Percentiles rank a stretch among this genome's conserved stretches.
Conservation (phyloP, 2,888 invertebrate species). For the Rotaria sp. region DNA sequence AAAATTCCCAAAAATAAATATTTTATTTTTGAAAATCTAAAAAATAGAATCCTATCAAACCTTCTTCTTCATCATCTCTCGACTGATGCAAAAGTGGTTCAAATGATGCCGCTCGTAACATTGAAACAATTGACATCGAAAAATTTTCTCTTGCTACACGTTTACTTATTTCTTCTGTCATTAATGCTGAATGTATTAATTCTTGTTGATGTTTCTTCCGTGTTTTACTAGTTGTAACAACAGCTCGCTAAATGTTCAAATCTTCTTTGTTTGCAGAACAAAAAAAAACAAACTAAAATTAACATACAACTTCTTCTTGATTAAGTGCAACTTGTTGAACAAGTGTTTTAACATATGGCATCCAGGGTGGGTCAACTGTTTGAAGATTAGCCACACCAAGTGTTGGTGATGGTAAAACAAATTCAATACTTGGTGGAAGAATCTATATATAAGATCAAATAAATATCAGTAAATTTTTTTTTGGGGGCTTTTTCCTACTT, state of each 20-base stretch:
- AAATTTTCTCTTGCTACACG: conserved; percentile 88
- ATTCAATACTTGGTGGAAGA: conserved; percentile 96
- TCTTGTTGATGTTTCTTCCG: conserved; percentile 98
- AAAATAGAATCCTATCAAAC: conserved; percentile 43
- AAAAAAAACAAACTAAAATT: background rate
- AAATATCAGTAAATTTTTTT: background rate
- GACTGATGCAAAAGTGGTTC: conserved; percentile 80
- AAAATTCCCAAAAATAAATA: background rate
- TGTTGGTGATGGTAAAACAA: conserved; percentile 94
- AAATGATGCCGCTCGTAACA: conserved; percentile 72
- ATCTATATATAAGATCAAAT: conserved; percentile 55
- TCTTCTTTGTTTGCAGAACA: no score
- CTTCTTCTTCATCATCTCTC: conserved; percentile 54
- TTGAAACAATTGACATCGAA: conserved; percentile 77
- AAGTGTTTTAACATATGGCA: conserved; percentile 91
- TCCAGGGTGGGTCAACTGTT: conserved; percentile 97
- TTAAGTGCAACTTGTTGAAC: conserved; percentile 97
- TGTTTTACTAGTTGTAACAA: conserved; percentile 96
- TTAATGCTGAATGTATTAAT: conserved; percentile 83
- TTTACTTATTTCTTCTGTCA: conserved; percentile 89
- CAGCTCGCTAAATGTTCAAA: conserved; percentile 60
- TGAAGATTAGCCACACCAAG: conserved; percentile 76
- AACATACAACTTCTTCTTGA: conserved; percentile 69
- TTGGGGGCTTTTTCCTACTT: conserved; percentile 53
- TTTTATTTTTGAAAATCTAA: background rate